Conservation (phyloP, 2,888 invertebrate genomes). For the Calameuta pallipes region DNA sequence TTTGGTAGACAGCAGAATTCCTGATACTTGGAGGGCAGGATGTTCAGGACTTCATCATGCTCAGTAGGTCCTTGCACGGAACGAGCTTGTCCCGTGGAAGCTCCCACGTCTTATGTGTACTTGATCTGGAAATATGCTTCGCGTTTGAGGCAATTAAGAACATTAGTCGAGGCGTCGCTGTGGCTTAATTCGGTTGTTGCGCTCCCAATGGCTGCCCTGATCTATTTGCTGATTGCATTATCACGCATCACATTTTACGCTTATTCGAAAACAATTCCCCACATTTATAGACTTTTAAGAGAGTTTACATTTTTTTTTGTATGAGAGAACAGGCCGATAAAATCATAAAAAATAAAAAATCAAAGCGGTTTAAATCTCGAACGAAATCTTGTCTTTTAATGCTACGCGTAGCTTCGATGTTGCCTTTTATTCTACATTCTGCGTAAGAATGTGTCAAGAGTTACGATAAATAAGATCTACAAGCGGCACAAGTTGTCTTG, state of each 20-base stretch:
- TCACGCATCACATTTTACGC: too few relatives aligned
- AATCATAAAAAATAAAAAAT: background rate
- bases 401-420: background rate
- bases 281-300: background rate
- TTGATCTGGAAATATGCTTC: slow-evolving; percentile 63
- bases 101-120: slow-evolving; percentile 44
- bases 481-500: too few relatives aligned
- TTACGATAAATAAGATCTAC: too few relatives aligned
- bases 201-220: too few relatives aligned
- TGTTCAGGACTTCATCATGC: slow-evolving; percentile 38
- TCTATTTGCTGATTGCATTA: background rate
- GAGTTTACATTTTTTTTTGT: background rate
- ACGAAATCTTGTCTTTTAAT: background rate
- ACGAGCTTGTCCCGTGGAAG: slow-evolving; percentile 31
- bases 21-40: slow-evolving; percentile 44
- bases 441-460: too few relatives aligned
- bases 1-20: slow-evolving; percentile 22
- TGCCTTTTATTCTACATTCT: too few relatives aligned
- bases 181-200: slow-evolving; percentile 27
- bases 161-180: slow-evolving; percentile 44
- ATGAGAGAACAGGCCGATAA: background rate
- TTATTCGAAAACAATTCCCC: too few relatives aligned
- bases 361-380: background rate
- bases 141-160: slow-evolving; percentile 63
- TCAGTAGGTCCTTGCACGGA: slow-evolving; percentile 29